Conservation (phyloP, 2,797 vertebrate genomes). For the Poecilia velifera region DNA sequence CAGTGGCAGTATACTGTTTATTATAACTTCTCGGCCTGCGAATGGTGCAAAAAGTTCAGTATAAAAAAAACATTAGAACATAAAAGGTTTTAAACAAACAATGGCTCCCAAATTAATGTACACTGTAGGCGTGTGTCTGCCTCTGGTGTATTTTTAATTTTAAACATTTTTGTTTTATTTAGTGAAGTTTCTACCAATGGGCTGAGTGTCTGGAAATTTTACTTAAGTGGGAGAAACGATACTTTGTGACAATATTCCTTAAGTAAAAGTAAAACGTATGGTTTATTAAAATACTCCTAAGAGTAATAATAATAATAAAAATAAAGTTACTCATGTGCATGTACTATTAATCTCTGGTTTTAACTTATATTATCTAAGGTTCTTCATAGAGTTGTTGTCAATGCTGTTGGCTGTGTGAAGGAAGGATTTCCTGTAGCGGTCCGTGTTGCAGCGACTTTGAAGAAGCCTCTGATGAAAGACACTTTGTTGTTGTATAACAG, state of each 20-base stretch:
- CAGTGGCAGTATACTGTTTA: neutral
- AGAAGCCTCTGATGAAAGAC: neutral
- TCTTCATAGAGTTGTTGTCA: neutral
- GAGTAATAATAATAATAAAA: neutral
- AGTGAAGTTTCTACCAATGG: neutral
- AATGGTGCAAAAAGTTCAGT: neutral
- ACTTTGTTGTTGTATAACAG: neutral
- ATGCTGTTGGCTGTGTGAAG: neutral
- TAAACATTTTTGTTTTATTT: neutral
- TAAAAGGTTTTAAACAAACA: too few relatives aligned
- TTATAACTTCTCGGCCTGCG: neutral
- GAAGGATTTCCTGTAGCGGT: neutral
- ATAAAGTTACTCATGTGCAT: neutral
- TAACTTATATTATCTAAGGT: neutral
- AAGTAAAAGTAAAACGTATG: neutral
- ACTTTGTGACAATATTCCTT: neutral
- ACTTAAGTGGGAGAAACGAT: neutral
- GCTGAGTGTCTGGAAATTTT: neutral
- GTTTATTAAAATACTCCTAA: neutral
- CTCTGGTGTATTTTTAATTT: neutral
- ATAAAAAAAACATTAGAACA: too few relatives aligned
- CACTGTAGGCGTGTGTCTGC: neutral
- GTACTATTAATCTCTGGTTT: neutral
- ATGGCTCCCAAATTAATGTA: neutral
- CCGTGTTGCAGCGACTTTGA: neutral